phyloP scores from a whole-genome alignment of 2,888 invertebrate species.

The Escarpia spicata region DNA sequence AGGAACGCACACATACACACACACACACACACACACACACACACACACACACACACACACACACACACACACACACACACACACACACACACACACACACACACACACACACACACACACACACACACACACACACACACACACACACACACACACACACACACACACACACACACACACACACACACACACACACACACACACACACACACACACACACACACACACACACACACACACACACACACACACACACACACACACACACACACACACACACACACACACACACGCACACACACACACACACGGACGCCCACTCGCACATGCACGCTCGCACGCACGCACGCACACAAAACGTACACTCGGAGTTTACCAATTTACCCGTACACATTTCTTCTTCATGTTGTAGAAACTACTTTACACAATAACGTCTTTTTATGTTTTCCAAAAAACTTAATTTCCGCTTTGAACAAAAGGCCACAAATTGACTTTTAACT shows the following conservation, averaged over 20 bases:
- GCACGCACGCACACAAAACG: not conserved
- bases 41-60: not conserved
- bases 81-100: too few relatives aligned
- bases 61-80: not conserved
- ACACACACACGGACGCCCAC: not conserved
- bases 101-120: not conserved
- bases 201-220: not conserved
- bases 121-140: not conserved
- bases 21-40: not conserved
- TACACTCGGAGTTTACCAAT: not conserved
- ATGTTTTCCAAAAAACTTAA: too few relatives aligned
- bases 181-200: not conserved
- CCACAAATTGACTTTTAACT: too few relatives aligned
- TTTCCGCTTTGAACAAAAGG: too few relatives aligned
- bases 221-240: not conserved
- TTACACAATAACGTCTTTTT: too few relatives aligned
- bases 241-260: not conserved
- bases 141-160: not conserved
- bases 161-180: not conserved
- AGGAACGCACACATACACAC: too few relatives aligned
- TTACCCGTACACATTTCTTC: not conserved
- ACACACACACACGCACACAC: not conserved
- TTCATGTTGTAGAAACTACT: too few relatives aligned
- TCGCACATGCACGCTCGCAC: not conserved
- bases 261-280: not conserved